Percentiles rank a stretch among this genome's conserved stretches.
Conservation (phyloP, 2,113 vertebrate genomes). For the Thamnaconus septentrionalis region DNA sequence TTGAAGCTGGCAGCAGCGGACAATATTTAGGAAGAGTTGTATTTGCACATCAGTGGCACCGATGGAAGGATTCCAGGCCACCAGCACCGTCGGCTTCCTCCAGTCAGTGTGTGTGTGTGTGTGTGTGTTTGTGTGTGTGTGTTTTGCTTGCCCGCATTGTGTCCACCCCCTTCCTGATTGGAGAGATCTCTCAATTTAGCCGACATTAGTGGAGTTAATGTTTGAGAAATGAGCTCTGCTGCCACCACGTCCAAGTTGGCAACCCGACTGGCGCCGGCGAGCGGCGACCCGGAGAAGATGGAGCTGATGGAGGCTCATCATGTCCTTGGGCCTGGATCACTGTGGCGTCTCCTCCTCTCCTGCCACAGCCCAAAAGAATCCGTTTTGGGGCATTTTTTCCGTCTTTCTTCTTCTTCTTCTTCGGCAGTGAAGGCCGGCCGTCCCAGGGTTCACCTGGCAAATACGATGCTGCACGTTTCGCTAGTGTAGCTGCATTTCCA, state of each 20-base stretch:
- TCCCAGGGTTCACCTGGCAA: background rate
- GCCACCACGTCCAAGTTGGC: constrained; percentile 65
- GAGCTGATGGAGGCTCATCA: constrained; percentile 56
- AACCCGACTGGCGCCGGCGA: constrained; percentile 21
- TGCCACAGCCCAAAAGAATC: background rate
- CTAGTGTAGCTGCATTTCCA: constrained; percentile 64
- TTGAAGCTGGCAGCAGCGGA: constrained; percentile 55
- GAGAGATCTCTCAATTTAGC: constrained; percentile 68
- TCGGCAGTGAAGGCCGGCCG: too few relatives aligned
- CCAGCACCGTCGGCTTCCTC: background rate
- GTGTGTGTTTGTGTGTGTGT: too few relatives aligned
- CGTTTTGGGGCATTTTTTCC: constrained; percentile 31
- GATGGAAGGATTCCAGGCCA: constrained; percentile 41
- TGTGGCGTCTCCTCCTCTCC: constrained; percentile 28
- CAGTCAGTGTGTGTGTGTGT: too few relatives aligned
- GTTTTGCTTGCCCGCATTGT: constrained; percentile 26
- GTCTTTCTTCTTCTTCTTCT: constrained; percentile 41
- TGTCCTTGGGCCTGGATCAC: constrained; percentile 63
- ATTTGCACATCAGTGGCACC: constrained; percentile 34
- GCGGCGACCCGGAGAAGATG: constrained; percentile 47
- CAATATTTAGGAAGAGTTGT: constrained; percentile 45
- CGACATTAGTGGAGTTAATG: constrained; percentile 71
- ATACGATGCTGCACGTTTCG: constrained; percentile 51
- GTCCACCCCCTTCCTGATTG: constrained; percentile 32
- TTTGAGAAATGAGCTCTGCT: constrained; percentile 61